Evolutionary conservation across 2,113 vertebrate species (phyloP), one percentile per base, ranked within the genome.

Genomic region (Promerops cafer): DNA sequence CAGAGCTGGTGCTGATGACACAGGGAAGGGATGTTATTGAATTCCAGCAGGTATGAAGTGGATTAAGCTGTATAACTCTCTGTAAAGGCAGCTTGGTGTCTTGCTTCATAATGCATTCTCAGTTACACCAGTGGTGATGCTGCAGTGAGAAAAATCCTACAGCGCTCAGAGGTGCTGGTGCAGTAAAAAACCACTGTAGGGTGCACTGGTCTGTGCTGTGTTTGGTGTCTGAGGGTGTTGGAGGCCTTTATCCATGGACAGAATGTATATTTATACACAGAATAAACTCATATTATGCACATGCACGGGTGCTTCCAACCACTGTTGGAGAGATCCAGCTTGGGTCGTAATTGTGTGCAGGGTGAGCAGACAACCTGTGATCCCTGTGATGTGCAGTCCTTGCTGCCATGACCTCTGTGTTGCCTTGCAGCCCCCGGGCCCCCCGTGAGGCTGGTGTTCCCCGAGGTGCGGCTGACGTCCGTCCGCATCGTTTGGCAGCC

Each of bases 401-500:
- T 18, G 11, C 22, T 42, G 63, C 19, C 61, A 23, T 1, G 16
- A 21, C 9, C 40, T 83, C 42, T 89, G 49, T 31, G 64, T 49
- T 61, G 10, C 66, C 47, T 75, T 80, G 19, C 92, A 99, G 99
- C 99, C 77, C 99, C 99, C 3, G 99, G 99, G 16, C 98, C 99
- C 0, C 98, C 99, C 0, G 98, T 99, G 94, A 98, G 99, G 94
- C 96, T 99, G 97, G 98, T 99, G 94, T 99, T 99, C 97, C 99
- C 99, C 0, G 99, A 99, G 93, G 99, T 99, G 94, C 98, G 98
- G 78, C 96, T 99, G 74, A 98, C 98, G 0, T 99, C 99, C 0
- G 98, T 99, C 17, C 97, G 98, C 69, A 99, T 99, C 56, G 98
- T 99, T 27, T 99, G 99, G 99, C 99, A 99, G 95, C 98, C 99